A percentile compares a stretch with the other conserved stretches of the same genome.
These are phyloP conservation scores for Lasiommata megera DNA, from an alignment of 2,888 invertebrate genomes.

Conservation along the genomic window DNA sequence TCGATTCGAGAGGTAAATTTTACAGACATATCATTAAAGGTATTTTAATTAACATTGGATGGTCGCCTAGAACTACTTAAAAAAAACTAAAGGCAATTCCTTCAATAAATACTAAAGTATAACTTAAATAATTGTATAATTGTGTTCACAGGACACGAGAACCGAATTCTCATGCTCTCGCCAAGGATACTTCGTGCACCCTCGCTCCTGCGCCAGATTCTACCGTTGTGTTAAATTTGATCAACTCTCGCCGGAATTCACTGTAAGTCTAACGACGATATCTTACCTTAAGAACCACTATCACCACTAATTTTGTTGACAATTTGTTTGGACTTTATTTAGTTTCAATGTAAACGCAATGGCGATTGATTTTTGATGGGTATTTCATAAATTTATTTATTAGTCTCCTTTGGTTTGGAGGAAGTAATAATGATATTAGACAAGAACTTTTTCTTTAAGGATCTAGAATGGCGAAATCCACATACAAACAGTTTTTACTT, in stretches of 20 bases:
- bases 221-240: constrained; percentile 91
- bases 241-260: constrained; percentile 87
- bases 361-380: too few relatives aligned
- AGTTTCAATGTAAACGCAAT: too few relatives aligned
- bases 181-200: constrained; percentile 90
- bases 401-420: too few relatives aligned
- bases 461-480: too few relatives aligned
- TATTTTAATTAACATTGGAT: neutral
- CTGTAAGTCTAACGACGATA: constrained; percentile 74
- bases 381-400: too few relatives aligned
- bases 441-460: too few relatives aligned
- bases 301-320: too few relatives aligned
- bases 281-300: too few relatives aligned
- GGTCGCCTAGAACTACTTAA: neutral
- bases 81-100: neutral
- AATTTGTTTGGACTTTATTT: too few relatives aligned
- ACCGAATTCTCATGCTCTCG: constrained; percentile 88
- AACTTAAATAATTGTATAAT: neutral
- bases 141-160: constrained; percentile 80
- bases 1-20: constrained; percentile 82
- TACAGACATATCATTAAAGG: neutral
- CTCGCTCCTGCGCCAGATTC: constrained; percentile 88
- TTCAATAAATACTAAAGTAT: too few relatives aligned
- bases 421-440: too few relatives aligned
- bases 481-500: too few relatives aligned